Conservation (phyloP, 2,797 vertebrate species). For the Neoniphon sammara region DNA sequence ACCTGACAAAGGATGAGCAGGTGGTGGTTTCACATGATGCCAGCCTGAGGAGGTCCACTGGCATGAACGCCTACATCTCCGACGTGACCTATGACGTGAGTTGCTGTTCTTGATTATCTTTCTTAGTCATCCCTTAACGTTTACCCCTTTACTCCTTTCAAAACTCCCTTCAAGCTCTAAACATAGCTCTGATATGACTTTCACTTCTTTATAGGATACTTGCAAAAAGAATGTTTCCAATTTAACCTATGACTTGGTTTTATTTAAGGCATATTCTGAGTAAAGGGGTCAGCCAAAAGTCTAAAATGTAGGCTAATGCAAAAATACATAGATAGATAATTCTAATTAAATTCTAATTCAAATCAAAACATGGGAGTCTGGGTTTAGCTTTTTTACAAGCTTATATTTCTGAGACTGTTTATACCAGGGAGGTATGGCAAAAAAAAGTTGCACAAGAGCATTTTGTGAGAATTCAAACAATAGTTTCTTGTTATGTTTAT, state of each 20-base stretch:
- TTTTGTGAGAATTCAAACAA: not conserved
- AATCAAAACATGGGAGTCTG: too few relatives aligned
- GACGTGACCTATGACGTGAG: slow-evolving; percentile 91
- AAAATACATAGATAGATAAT: too few relatives aligned
- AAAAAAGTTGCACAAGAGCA: too few relatives aligned
- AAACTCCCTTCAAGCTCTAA: too few relatives aligned
- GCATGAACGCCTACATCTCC: slow-evolving; percentile 86
- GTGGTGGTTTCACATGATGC: slow-evolving; percentile 96
- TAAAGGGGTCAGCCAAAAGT: not conserved
- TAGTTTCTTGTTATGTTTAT: not conserved
- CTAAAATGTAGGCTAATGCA: not conserved
- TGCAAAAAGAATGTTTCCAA: too few relatives aligned
- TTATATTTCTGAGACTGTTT: too few relatives aligned
- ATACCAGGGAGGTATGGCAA: too few relatives aligned
- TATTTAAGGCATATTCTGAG: too few relatives aligned
- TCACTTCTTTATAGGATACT: not conserved
- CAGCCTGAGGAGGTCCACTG: slow-evolving; percentile 90
- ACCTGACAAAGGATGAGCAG: slow-evolving; percentile 94
- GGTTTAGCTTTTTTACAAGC: too few relatives aligned
- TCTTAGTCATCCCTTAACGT: not conserved
- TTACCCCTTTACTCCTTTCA: too few relatives aligned
- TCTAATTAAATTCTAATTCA: too few relatives aligned
- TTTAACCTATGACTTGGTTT: too few relatives aligned
- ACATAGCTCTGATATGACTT: not conserved
- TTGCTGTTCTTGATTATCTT: slow-evolving; percentile 39